Base-by-base conservation (phyloP, 2,888 invertebrate species). In the Ischnura elegans region DNA sequence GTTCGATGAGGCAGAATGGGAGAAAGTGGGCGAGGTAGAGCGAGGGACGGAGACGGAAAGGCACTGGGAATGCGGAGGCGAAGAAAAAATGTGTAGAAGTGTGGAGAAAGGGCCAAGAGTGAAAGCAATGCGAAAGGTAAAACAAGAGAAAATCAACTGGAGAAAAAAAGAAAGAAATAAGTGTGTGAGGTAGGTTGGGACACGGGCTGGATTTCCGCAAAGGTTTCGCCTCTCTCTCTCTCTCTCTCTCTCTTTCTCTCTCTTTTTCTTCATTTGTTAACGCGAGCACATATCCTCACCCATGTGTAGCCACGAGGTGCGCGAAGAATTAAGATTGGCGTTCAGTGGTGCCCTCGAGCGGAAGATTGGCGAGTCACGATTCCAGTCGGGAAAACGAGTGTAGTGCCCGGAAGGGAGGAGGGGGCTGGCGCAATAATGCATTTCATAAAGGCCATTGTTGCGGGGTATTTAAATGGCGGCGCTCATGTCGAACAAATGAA, bases 161-260 rank as follows among this genome's bases (percentile, higher is more conserved):
- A 36, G 43, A 29, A 42, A 21, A 87, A 43, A 66, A 66, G 43
- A 87, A 46, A n/a, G 55, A 36, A 51, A 55, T 3, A 42, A 2
- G 36, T 13, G 10, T 42, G 25, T 4, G 43, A 86, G 43, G 43
- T n/a, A n/a, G n/a, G n/a, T n/a, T n/a, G 61, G 45, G 61, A 43
- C 90, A 61, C 90, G 90, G 61, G 90, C 90, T 90, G 61, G 42
- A 66, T 43, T 36, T 90, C 51, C 61, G 21, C 10, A 90, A 61
- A 66, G 66, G 43, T 43, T 43, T 25, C 45, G 19, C 42, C 29
- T 55, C 42, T 61, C 25, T n/a, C 61, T 42, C 43, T 42, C 19
- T 19, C 42, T 51, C 47, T 55, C 42, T 55, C 19, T 29, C 87
- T 36, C 42, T 25, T 5, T 36, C 87, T 51, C 87, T 2, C 36